Percentiles rank a stretch among this genome's conserved stretches.
Evolutionary conservation across 2,113 vertebrate genomes (phyloP).

Genomic region (Oenanthe melanoleuca): DNA sequence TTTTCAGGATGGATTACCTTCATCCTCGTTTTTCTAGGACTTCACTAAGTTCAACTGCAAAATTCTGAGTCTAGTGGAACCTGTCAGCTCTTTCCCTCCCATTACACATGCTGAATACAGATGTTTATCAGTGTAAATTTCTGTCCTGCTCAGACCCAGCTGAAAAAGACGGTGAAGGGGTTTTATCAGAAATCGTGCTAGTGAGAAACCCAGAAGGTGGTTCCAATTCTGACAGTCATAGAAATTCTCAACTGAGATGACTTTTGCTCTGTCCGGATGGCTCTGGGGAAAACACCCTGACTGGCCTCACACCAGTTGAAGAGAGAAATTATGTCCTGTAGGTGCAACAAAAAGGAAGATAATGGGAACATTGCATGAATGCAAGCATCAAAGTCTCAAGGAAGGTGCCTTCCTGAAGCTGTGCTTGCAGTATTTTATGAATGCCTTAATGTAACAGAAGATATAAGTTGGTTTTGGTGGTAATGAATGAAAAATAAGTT

Average conservation of each 20-base stretch:
- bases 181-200: background rate
- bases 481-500: background rate
- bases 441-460: background rate
- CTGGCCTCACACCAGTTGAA: background rate
- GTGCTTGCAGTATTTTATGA: background rate
- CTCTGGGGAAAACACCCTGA: background rate
- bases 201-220: background rate
- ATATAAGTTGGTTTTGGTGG: background rate
- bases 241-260: background rate
- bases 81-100: background rate
- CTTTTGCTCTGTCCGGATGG: background rate
- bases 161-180: background rate
- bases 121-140: background rate
- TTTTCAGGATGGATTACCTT: background rate
- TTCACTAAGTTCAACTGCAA: background rate
- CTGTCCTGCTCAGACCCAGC: background rate
- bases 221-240: background rate
- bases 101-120: background rate
- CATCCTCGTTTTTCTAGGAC: background rate
- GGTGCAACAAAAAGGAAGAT: background rate
- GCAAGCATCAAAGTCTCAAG: background rate
- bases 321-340: background rate
- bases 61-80: background rate
- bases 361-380: background rate
- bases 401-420: background rate